Evolutionary conservation across 2,797 vertebrate species (phyloP).

Genomic region (Phylloscopus collybita): DNA sequence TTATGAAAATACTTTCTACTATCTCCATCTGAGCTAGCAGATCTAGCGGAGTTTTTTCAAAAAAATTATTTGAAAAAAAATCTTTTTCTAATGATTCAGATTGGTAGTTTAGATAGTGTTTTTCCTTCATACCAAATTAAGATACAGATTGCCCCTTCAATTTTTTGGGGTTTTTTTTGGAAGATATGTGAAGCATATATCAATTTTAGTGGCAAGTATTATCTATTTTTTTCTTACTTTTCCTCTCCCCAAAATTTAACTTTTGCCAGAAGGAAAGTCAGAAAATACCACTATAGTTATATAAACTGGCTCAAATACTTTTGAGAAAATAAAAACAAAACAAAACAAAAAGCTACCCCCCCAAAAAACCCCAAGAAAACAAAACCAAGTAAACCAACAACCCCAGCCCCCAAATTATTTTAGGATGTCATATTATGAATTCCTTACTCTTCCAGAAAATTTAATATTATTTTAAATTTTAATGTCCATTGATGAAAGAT

Average conservation of each 20-base stretch:
- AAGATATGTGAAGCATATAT: neutral
- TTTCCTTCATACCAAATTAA: neutral
- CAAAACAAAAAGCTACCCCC: neutral
- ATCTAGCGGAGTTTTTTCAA: neutral
- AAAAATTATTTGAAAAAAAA: neutral
- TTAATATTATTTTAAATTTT: constrained; percentile 48
- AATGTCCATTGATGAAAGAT: constrained; percentile 9
- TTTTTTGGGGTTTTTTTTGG: too few relatives aligned
- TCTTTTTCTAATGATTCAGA: neutral
- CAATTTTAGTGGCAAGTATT: neutral
- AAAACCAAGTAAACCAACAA: neutral
- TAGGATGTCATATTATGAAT: neutral
- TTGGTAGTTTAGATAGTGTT: neutral
- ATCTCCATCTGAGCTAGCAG: neutral
- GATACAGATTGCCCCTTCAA: neutral
- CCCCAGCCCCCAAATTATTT: accelerated
- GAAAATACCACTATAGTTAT: neutral
- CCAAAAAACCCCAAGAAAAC: neutral
- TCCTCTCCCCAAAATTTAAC: neutral
- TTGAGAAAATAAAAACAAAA: neutral
- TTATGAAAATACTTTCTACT: neutral
- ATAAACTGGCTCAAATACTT: neutral
- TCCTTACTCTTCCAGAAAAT: neutral
- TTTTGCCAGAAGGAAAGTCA: neutral
- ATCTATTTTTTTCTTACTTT: neutral